A percentile compares a stretch with the other conserved stretches of the same genome.
These are phyloP conservation scores for Planiliza haematocheilus DNA, from an alignment of 2,113 vertebrate genomes.

Conservation along the genomic window DNA sequence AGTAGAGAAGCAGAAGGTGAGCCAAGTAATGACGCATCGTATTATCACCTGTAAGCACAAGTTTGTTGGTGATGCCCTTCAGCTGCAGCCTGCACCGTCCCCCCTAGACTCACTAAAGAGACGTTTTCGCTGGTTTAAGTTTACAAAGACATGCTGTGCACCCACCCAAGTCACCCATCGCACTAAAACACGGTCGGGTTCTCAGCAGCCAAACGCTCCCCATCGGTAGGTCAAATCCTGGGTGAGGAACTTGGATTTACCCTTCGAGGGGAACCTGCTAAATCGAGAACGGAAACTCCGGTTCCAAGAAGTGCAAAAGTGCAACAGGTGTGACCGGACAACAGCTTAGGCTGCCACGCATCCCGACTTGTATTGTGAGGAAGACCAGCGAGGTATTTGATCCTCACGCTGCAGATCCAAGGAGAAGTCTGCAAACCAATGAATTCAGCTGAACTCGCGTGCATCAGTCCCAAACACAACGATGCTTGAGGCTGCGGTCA, in stretches of 20 bases:
- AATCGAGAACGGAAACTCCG: constrained; percentile 2
- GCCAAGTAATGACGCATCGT: constrained; percentile 24
- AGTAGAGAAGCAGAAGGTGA: constrained; percentile 4
- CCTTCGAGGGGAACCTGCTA: constrained; percentile 8
- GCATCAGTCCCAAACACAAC: no score
- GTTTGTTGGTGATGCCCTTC: neutral
- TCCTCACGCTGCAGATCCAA: no score
- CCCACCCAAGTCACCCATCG: no score
- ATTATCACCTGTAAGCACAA: constrained; percentile 15
- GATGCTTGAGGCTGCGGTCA: no score
- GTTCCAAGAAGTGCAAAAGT: constrained; percentile 6
- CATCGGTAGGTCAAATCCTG: neutral
- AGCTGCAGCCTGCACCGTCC: neutral
- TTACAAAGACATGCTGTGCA: no score
- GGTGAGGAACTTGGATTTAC: neutral
- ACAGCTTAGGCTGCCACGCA: neutral
- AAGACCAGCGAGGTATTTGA: neutral
- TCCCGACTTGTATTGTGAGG: neutral
- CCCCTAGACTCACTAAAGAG: no score
- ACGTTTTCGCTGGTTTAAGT: no score
- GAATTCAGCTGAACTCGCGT: no score
- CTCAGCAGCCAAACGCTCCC: neutral
- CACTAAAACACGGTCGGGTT: neutral
- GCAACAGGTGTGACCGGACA: constrained; percentile 6
- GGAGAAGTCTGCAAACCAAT: no score